Conservation (phyloP, 2,797 vertebrate species). For the Arnoldichthys spilopterus region DNA sequence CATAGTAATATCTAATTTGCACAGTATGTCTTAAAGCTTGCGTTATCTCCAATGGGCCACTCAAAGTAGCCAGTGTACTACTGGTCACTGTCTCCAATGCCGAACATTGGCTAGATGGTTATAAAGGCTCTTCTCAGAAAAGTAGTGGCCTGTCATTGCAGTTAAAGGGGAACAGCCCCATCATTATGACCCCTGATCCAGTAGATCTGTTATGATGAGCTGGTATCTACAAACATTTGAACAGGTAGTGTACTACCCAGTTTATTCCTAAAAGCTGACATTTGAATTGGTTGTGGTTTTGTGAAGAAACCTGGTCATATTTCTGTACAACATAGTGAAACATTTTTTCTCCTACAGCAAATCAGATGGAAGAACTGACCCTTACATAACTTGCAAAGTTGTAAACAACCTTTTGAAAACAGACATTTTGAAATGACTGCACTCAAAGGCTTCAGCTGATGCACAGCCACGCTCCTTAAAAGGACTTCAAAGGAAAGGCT, state of each 20-base stretch:
- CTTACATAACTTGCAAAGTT: neutral
- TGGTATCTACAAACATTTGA: neutral
- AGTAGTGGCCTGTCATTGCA: neutral
- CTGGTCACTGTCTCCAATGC: neutral
- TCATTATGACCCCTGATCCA: too few species aligned
- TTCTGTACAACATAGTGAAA: neutral
- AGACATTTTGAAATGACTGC: neutral
- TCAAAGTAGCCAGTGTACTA: neutral
- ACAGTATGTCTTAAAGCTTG: neutral
- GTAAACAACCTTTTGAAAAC: neutral
- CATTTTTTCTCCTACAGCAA: constrained; percentile 81
- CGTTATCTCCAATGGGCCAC: too few species aligned
- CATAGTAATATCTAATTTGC: neutral
- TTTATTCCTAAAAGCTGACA: neutral
- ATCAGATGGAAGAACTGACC: constrained; percentile 95
- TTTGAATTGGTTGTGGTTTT: neutral
- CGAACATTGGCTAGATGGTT: neutral
- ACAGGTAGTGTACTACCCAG: neutral
- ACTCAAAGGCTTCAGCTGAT: constrained; percentile 12
- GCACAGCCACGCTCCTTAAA: neutral
- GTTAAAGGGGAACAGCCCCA: neutral
- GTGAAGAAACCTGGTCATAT: neutral
- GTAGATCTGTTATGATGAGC: neutral
- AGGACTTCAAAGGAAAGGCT: neutral
- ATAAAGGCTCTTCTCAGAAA: too few species aligned